Percentiles rank a stretch among this genome's conserved stretches.
Conservation (phyloP, 2,888 invertebrate genomes). For the Eucera pruinosa region DNA sequence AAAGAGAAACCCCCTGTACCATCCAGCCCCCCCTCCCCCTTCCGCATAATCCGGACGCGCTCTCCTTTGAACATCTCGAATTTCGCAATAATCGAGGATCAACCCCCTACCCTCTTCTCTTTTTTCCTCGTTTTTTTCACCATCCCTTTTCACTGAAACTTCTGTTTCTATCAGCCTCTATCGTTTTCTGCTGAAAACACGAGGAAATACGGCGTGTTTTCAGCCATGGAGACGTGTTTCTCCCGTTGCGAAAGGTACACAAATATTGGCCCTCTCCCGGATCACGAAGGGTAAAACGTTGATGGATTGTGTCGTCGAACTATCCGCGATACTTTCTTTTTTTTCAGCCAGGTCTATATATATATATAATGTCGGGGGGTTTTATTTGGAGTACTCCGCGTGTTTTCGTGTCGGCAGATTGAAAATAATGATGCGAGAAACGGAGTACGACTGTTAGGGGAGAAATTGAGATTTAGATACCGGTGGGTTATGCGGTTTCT, state of each 20-base stretch:
- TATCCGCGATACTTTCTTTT: neutral
- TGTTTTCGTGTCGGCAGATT: neutral
- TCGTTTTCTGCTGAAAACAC: neutral
- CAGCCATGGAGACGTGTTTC: neutral
- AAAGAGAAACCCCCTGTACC: constrained; percentile 30
- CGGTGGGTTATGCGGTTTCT: too few species aligned
- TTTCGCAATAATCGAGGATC: constrained; percentile 52
- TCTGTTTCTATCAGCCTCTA: neutral
- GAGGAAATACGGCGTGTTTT: neutral
- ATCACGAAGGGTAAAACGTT: constrained; percentile 2
- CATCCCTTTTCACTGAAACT: neutral
- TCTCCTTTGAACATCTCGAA: constrained; percentile 39
- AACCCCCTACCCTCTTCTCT: neutral
- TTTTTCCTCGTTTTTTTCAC: too few species aligned
- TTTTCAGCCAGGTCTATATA: too few species aligned
- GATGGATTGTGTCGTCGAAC: constrained; percentile 15
- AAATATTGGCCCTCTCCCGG: constrained; percentile 1
- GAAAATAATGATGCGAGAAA: neutral
- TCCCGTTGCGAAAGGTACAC: neutral
- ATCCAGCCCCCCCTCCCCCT: neutral
- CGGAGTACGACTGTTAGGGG: too few species aligned
- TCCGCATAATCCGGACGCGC: constrained; percentile 47
- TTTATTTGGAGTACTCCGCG: too few species aligned
- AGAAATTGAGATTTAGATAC: too few species aligned
- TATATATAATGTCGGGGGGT: too few species aligned